phyloP scores from a whole-genome alignment of 2,888 invertebrate genomes.

The Agriotes lineatus region DNA sequence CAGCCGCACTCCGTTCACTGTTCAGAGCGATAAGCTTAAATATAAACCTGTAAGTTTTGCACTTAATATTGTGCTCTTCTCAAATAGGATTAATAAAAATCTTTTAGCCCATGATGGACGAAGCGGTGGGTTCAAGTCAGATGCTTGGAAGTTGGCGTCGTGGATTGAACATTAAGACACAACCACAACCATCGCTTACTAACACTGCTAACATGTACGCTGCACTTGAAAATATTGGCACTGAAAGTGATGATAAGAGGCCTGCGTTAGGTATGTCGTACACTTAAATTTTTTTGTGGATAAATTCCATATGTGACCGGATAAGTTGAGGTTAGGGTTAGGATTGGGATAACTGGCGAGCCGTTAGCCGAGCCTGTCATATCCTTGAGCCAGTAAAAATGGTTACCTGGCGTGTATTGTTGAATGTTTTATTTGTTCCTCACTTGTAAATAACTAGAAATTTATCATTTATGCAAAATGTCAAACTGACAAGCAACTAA shows the following conservation, averaged over 20 bases:
- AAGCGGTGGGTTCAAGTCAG: constrained; percentile 65
- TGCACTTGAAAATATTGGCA: constrained; percentile 63
- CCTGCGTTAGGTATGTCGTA: not conserved
- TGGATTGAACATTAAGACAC: constrained; percentile 60
- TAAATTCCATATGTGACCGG: not conserved
- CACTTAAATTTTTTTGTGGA: not conserved
- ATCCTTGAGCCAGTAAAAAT: no score
- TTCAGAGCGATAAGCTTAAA: constrained; percentile 68
- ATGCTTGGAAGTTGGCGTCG: constrained; percentile 63
- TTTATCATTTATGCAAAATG: no score
- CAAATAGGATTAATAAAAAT: no score
- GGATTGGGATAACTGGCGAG: no score
- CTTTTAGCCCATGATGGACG: constrained; percentile 53
- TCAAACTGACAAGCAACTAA: no score
- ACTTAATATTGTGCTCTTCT: not conserved
- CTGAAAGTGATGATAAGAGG: not conserved
- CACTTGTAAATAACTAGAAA: no score
- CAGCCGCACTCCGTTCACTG: constrained; percentile 58
- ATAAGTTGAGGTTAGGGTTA: no score
- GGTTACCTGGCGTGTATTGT: no score
- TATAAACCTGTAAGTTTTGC: constrained; percentile 63
- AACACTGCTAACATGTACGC: constrained; percentile 67
- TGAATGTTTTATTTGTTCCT: no score
- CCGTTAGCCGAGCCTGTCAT: no score
- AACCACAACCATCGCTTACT: constrained; percentile 43